Evolutionary conservation across 2,888 invertebrate species (phyloP), one percentile per base, ranked within the genome.

Genomic region (Blera fallax): DNA sequence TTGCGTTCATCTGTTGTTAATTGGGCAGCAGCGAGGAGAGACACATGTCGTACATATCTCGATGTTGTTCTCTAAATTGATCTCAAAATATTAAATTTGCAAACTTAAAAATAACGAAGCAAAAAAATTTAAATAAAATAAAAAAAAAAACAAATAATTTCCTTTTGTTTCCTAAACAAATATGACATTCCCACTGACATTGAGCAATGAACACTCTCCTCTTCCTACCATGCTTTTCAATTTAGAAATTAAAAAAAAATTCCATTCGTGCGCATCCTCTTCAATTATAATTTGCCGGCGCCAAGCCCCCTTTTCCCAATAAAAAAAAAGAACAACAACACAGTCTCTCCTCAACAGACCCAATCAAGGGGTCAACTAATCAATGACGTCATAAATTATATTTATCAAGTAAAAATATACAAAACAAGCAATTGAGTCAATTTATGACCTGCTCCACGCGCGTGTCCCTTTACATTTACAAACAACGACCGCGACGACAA

Each of bases 181-280:
- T 85, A 77, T 85, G 85, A 85, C 85, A 85, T 85, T 81, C 72
- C 34, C 50, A n/a, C 24, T 81, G 85, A 81, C 85, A 81, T 85
- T 85, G 81, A 52, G 27, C 43, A 8, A 43, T 14, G 29, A 54
- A 64, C n/a, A 16, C 11, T n/a, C 16, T 11, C 14, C 16, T 34
- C 18, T 60, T 50, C 50, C 58, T 67, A 56, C 11, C 48, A 76
- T 58, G 50, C 69, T 60, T 69, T 79, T 79, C 84, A 74, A 76
- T 80, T 80, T 27, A 64, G 14, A 29, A 11, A 29, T 43, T 32
- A 1, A 52, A 14, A 32, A 56, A 81, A 76, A 29, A 76, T 76
- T 81, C 76, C 76, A 70, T 62, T 79, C 70, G 65, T 37, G 29
- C 65, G 43, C 65, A 45, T 60, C 60, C 32, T 60, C 58, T 8